Conservation (phyloP, 2,888 invertebrate species). For the Himalopsyche japonica region DNA sequence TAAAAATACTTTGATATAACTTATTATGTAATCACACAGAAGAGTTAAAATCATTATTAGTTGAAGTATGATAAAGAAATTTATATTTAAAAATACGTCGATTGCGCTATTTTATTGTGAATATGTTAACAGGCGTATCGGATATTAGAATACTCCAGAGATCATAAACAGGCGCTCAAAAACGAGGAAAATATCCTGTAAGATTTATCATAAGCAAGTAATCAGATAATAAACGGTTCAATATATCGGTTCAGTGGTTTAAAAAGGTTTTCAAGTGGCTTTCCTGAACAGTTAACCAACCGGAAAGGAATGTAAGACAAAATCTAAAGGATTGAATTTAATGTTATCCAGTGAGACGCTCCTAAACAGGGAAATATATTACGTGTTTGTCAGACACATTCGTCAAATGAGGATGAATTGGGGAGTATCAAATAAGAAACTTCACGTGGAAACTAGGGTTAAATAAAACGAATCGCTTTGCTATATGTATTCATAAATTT, state of each 20-base stretch:
- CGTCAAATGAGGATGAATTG: background rate
- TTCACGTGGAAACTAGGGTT: background rate
- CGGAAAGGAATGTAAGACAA: background rate
- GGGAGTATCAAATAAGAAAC: background rate
- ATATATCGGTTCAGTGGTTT: constrained; percentile 25
- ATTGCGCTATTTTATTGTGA: too few relatives aligned
- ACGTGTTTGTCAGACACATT: background rate
- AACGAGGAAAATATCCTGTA: background rate
- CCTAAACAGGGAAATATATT: background rate
- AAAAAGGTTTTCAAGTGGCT: background rate
- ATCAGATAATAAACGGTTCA: constrained; percentile 22
- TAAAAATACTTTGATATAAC: too few relatives aligned
- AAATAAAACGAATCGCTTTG: background rate
- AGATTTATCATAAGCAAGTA: constrained; percentile 17
- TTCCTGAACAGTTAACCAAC: background rate
- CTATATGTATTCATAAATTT: background rate
- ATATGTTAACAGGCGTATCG: too few relatives aligned
- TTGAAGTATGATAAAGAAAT: too few relatives aligned
- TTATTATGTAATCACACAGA: too few relatives aligned
- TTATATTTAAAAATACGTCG: too few relatives aligned
- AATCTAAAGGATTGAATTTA: background rate
- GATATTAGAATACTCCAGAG: background rate
- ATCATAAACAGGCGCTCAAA: background rate
- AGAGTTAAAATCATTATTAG: too few relatives aligned
- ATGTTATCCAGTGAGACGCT: background rate